Evolutionary conservation across 2,888 invertebrate genomes (phyloP).

Genomic region (Aphidoletes aphidimyza): DNA sequence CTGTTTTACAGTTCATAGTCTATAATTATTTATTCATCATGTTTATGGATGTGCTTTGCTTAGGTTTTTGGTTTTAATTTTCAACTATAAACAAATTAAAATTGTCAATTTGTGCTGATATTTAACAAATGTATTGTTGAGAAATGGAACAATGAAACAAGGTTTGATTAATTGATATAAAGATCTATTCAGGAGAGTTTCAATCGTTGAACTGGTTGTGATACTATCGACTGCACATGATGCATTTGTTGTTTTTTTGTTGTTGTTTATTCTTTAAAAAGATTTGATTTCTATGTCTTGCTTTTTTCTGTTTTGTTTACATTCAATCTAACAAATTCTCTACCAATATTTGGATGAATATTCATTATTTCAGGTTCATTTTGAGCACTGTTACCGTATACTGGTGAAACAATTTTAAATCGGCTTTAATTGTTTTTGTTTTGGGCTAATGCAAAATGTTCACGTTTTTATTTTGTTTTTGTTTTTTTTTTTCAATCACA

Average conservation of each 20-base stretch:
- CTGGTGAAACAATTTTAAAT: background rate
- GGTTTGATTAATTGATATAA: background rate
- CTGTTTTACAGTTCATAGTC: too few relatives aligned
- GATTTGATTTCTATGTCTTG: too few relatives aligned
- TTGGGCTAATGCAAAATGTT: too few relatives aligned
- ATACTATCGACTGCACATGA: too few relatives aligned
- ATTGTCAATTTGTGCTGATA: background rate
- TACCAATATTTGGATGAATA: background rate
- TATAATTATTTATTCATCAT: background rate
- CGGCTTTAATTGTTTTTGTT: background rate
- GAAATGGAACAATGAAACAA: background rate
- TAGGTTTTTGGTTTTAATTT: background rate
- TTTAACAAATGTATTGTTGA: background rate
- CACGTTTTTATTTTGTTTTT: too few relatives aligned
- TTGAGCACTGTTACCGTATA: background rate
- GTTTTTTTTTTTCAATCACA: too few relatives aligned
- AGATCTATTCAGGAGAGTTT: background rate
- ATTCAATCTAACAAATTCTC: too few relatives aligned
- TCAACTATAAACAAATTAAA: constrained; percentile 14
- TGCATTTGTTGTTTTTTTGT: too few relatives aligned
- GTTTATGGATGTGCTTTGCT: background rate
- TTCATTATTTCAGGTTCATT: background rate
- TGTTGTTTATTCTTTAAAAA: too few relatives aligned
- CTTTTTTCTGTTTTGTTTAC: too few relatives aligned
- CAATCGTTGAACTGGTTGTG: background rate